Evolutionary conservation across 1,140 invertebrate species (phyloP).

Genomic region (Hylaeus volcanicus): DNA sequence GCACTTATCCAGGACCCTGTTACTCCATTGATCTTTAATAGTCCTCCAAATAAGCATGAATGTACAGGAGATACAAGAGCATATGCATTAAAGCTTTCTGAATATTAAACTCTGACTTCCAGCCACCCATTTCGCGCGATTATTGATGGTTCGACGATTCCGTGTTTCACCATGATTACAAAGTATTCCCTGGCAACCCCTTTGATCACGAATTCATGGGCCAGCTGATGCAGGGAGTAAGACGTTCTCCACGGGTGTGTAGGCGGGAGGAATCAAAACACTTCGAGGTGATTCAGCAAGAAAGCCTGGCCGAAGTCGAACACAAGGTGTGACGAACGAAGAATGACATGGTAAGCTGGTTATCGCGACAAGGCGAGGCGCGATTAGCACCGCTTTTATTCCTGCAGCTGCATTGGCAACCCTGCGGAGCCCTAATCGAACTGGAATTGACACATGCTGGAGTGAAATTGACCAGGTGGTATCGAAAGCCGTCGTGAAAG

Average conservation of each 20-base stretch:
- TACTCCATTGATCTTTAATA: no score
- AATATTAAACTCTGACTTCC: no score
- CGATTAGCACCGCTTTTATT: constrained; percentile 40
- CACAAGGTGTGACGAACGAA: constrained; percentile 46
- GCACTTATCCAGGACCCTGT: no score
- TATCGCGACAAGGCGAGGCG: constrained; percentile 35
- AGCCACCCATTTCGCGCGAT: no score
- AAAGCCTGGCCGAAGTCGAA: neutral
- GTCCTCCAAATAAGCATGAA: no score
- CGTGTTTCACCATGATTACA: neutral
- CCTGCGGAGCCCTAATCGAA: constrained; percentile 17
- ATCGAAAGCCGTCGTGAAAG: neutral
- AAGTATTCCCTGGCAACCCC: neutral
- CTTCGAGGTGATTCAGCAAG: constrained; percentile 36
- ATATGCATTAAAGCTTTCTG: no score
- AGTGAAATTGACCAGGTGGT: constrained; percentile 25
- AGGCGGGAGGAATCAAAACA: constrained; percentile 16
- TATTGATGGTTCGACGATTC: no score
- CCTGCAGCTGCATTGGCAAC: constrained; percentile 32
- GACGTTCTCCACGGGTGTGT: neutral
- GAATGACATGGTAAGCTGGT: constrained; percentile 43
- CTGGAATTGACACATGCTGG: constrained; percentile 12
- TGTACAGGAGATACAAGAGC: no score
- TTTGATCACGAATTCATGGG: constrained; percentile 7
- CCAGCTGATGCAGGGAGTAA: constrained; percentile 9